Evolutionary conservation across 1,140 invertebrate species (phyloP).

Genomic region (Macrostomum lignano): DNA sequence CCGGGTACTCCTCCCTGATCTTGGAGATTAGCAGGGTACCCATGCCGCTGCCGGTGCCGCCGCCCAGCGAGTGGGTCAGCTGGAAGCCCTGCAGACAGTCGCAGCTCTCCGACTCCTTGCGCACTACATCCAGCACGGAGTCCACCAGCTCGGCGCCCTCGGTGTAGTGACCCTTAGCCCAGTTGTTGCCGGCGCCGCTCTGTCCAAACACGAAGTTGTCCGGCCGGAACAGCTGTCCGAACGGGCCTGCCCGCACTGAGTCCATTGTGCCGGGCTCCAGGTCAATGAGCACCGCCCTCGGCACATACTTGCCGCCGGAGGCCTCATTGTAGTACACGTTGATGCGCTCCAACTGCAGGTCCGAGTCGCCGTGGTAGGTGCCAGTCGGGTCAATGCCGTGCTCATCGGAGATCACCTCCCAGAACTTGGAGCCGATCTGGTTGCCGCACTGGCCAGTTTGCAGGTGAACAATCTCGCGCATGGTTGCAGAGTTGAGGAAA

Average conservation of each 20-base stretch:
- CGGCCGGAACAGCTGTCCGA: slow-evolving; percentile 43
- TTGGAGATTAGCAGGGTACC: slow-evolving; percentile 1
- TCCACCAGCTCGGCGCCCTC: slow-evolving; percentile 56
- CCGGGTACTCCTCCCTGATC: slow-evolving; percentile 3
- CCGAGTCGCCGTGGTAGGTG: slow-evolving; percentile 30
- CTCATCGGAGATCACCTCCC: slow-evolving; percentile 49
- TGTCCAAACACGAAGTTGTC: slow-evolving; percentile 56
- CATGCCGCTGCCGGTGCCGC: slow-evolving; percentile 2
- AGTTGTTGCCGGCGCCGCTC: slow-evolving; percentile 48
- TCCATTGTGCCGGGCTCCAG: slow-evolving; percentile 70
- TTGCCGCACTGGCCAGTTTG: slow-evolving; percentile 47
- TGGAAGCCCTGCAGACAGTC: slow-evolving; percentile 12
- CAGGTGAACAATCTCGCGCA: slow-evolving; percentile 46
- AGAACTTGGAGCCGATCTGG: slow-evolving; percentile 46
- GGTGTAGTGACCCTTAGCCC: slow-evolving; percentile 64
- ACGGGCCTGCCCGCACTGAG: slow-evolving; percentile 49
- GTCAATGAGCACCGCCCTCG: slow-evolving; percentile 50
- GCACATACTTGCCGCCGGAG: slow-evolving; percentile 48
- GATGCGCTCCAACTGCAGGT: slow-evolving; percentile 53
- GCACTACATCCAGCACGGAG: slow-evolving; percentile 47
- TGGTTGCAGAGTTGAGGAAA: too few relatives aligned
- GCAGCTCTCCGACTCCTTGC: slow-evolving; percentile 50
- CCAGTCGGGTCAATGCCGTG: slow-evolving; percentile 26
- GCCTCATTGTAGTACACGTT: slow-evolving; percentile 73
- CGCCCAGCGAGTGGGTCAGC: slow-evolving; percentile 1